Evolutionary conservation across 2,888 invertebrate species (phyloP).

Genomic region (Toxonevra muliebris): DNA sequence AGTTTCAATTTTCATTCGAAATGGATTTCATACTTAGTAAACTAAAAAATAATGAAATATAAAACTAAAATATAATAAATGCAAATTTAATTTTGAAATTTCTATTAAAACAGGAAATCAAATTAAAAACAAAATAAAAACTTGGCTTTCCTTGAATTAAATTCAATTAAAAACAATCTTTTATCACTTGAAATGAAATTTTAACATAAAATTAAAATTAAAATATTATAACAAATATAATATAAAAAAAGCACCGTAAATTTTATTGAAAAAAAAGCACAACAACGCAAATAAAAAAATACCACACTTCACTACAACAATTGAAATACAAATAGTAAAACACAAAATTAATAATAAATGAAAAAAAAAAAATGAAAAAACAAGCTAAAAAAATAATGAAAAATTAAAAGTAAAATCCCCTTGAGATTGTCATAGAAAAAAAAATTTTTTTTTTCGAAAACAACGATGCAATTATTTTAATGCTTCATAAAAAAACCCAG

Average conservation of each 20-base stretch:
- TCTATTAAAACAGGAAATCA: constrained; percentile 28
- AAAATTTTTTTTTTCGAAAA: not conserved
- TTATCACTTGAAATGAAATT: constrained; percentile 25
- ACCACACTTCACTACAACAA: not conserved
- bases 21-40: too few relatives aligned
- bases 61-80: too few relatives aligned
- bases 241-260: constrained; percentile 24
- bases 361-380: constrained; percentile 7
- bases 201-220: constrained; percentile 17
- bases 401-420: constrained; percentile 33
- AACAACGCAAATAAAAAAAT: constrained; percentile 6
- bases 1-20: too few relatives aligned
- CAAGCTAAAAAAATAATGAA: constrained; percentile 18
- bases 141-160: constrained; percentile 29
- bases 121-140: constrained; percentile 20
- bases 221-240: constrained; percentile 17
- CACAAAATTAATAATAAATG: not conserved
- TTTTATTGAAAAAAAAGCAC: constrained; percentile 21
- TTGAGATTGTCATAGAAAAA: constrained; percentile 27
- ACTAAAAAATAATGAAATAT: too few relatives aligned
- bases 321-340: not conserved
- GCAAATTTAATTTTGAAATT: constrained; percentile 10
- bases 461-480: constrained; percentile 8
- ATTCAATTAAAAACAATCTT: constrained; percentile 27
- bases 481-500: not conserved